Evolutionary conservation across 2,113 vertebrate species (phyloP).

Genomic region (Calidris pugnax): DNA sequence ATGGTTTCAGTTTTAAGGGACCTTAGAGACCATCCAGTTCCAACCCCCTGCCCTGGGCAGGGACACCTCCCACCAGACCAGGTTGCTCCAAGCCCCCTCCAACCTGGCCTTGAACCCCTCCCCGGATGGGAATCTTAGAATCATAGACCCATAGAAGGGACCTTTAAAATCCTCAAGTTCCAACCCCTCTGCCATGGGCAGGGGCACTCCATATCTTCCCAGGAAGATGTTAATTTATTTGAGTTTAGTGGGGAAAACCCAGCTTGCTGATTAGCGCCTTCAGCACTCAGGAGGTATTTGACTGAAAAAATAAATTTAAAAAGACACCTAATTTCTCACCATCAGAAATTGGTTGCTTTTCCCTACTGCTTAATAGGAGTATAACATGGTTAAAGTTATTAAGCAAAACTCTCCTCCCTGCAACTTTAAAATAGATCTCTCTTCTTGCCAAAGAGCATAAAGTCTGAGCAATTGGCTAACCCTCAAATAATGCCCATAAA

Average conservation of each 20-base stretch:
- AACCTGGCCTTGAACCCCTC: too few species aligned
- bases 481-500: conserved; percentile 4
- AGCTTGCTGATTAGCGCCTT: background rate
- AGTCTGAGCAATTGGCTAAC: background rate
- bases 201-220: background rate
- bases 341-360: background rate
- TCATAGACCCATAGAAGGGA: too few species aligned
- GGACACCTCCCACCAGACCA: too few species aligned
- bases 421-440: background rate
- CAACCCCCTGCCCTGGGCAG: too few species aligned
- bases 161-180: too few species aligned
- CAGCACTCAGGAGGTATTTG: background rate
- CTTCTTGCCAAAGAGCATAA: background rate
- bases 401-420: background rate
- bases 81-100: too few species aligned
- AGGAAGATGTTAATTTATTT: background rate
- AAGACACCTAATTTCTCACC: background rate
- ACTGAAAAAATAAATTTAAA: background rate
- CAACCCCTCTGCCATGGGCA: too few species aligned
- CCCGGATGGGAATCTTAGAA: too few species aligned
- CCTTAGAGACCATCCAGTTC: too few species aligned
- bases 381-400: background rate
- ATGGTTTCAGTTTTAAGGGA: too few species aligned
- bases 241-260: background rate
- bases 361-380: background rate